Conservation (phyloP, 1,140 invertebrate genomes). For the Apis cerana region DNA sequence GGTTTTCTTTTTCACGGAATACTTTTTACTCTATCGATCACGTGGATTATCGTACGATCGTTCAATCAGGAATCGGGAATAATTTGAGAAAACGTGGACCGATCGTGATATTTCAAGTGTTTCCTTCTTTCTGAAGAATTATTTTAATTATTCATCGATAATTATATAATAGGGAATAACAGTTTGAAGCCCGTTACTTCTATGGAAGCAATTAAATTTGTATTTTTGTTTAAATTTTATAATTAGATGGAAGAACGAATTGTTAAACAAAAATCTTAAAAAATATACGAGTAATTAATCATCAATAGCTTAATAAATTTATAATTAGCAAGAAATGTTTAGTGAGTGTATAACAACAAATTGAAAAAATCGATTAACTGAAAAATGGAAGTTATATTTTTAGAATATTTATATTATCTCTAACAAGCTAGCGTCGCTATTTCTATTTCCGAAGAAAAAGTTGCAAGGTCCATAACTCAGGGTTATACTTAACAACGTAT, state of each 20-base stretch:
- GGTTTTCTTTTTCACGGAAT: slow-evolving; percentile 7
- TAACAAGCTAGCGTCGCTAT: background rate
- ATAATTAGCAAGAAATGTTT: no score
- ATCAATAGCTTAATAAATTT: no score
- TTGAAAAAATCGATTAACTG: no score
- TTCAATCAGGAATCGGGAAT: background rate
- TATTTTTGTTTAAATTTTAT: no score
- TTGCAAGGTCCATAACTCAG: slow-evolving; percentile 43
- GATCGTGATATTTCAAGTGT: background rate
- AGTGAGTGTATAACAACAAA: no score
- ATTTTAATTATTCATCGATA: background rate
- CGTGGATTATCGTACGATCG: background rate
- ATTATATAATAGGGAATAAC: background rate
- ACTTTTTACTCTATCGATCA: slow-evolving; percentile 2
- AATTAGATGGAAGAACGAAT: no score
- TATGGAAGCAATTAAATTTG: no score
- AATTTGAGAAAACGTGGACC: background rate
- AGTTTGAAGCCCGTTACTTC: background rate
- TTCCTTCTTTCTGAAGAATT: background rate
- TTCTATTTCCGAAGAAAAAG: background rate
- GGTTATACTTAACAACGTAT: slow-evolving; percentile 47
- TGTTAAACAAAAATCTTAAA: no score
- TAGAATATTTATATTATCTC: no score
- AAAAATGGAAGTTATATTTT: no score
- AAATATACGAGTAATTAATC: no score